Evolutionary conservation across 2,113 vertebrate genomes (phyloP), one percentile per base, ranked within the genome.

Genomic region (Oostethus manadensis): DNA sequence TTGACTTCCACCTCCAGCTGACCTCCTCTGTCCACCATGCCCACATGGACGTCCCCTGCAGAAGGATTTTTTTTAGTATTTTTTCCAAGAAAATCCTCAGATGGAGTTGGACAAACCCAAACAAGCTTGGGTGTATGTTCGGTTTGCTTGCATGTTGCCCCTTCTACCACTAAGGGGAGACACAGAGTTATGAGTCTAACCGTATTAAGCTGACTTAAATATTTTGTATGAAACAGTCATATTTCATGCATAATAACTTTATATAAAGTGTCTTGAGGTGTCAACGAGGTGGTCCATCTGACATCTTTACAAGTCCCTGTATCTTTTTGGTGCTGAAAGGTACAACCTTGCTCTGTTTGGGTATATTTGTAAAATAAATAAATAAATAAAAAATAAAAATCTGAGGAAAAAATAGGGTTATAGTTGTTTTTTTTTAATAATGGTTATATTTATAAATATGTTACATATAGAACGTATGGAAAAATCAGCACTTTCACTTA

Each of bases 1-100:
- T 93, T 97, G 78, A 99, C 92, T 73, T 97, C 94, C 71, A 98
- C 96, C 81, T 99, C 94, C 70, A 99, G 89, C 83, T 98, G 97
- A 42, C 96, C 95, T 3, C 90, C 94, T 61, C 95, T 85, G 69
- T 99, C 96, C 20, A 93, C 77, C 90, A 98, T 88, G 13, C 91
- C 88, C 0, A 99, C 76, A 44, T 97, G 90, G 58, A 99, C 92
- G 0, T 99, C 97, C 1, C 97, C 97, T 99, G 70, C 2, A 1
- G n/a, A 26, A 0, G 2, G 46, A 66, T 22, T 49, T 49, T 22
- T 49, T 22, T 13, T 6, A 15, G 13, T 11, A 15, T 23, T 6
- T 5, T 23, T 50, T 15, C 20, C 22, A 23, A 50, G 22, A 15
- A 23, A 45, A 21, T 42, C 38, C 2, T 1, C 17, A 33, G 22